Base-by-base conservation (phyloP, 1,140 invertebrate genomes). In the Oncopeltus fasciatus region DNA sequence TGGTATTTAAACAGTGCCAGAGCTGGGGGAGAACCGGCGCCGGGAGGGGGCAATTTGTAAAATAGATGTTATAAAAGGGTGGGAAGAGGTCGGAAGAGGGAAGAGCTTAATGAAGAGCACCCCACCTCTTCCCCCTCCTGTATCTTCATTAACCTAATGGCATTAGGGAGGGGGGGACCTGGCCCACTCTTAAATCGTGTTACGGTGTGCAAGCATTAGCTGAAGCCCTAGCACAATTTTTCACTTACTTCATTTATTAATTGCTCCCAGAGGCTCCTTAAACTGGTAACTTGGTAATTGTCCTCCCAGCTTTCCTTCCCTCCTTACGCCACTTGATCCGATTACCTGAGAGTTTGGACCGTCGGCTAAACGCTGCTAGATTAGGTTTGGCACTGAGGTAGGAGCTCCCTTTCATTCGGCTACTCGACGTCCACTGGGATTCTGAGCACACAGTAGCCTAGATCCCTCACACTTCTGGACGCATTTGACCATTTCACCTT, bases 71-170 rank as follows among this genome's bases (percentile, higher is more conserved):
- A 62, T 62, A 62, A 62, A 62, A 62, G 31, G 49, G 61, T n/a
- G 27, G 31, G n/a, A n/a, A 56, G 61, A 62, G 31, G 53, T 56
- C 33, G 57, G 56, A 62, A 62, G 57, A 62, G 31, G 49, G 61
- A 24, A 43, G 31, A 31, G 26, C 20, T 57, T 51, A 62, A 62
- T 33, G 61, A 46, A 21, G 49, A 56, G n/a, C 31, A n/a, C 31
- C 31, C 31, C 31, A 14, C 31, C 61, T 57, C 28, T 49, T 18
- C 26, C 56, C 18, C 26, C 56, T 38, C 57, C 61, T 53, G 53
- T 62, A 62, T 62, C 61, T 62, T 62, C 61, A 62, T 62, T 62
- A 62, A 46, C 18, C 31, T 62, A 62, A 62, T 62, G 28, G 61
- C 43, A 62, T 62, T 62, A 62, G 47, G n/a, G 26, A 9, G 31